Percentiles rank a stretch among this genome's conserved stretches.
phyloP scores from a whole-genome alignment of 1,140 invertebrate species.

The Sitophilus oryzae region DNA sequence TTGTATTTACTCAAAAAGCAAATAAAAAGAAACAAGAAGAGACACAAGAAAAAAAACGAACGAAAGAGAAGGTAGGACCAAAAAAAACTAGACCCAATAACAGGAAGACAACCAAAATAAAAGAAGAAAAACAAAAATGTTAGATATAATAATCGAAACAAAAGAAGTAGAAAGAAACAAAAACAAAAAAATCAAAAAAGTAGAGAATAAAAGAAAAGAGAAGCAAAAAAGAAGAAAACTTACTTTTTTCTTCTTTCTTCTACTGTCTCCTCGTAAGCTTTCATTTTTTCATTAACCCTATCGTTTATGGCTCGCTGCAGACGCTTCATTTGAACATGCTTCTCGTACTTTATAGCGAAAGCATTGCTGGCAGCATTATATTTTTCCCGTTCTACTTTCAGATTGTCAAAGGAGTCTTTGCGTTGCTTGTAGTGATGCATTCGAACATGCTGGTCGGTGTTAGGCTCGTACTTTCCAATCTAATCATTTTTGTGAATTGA shows the following conservation, averaged over 20 bases:
- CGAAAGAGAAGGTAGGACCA: too few species aligned
- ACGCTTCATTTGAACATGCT: slow-evolving; percentile 22
- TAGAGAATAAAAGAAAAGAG: too few species aligned
- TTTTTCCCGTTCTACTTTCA: slow-evolving; percentile 2
- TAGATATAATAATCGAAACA: too few species aligned
- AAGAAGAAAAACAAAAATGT: too few species aligned
- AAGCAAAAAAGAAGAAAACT: background rate
- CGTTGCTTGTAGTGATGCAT: slow-evolving; percentile 29
- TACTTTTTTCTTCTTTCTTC: slow-evolving; percentile 37
- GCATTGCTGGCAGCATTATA: background rate
- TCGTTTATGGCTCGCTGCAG: slow-evolving; percentile 27
- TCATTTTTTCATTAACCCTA: slow-evolving; percentile 28
- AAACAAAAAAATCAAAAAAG: too few species aligned
- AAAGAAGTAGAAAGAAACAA: too few species aligned
- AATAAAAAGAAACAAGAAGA: too few species aligned
- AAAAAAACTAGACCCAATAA: too few species aligned
- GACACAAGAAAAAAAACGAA: too few species aligned
- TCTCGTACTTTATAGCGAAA: slow-evolving; percentile 26
- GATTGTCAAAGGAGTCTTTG: slow-evolving; percentile 13
- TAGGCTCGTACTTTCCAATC: slow-evolving; percentile 26
- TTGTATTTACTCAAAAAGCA: too few species aligned
- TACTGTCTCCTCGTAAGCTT: slow-evolving; percentile 34
- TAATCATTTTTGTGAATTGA: background rate
- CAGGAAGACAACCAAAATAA: too few species aligned
- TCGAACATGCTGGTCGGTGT: slow-evolving; percentile 30